Conservation (phyloP, 2,888 invertebrate genomes). For the Tachina fera region DNA sequence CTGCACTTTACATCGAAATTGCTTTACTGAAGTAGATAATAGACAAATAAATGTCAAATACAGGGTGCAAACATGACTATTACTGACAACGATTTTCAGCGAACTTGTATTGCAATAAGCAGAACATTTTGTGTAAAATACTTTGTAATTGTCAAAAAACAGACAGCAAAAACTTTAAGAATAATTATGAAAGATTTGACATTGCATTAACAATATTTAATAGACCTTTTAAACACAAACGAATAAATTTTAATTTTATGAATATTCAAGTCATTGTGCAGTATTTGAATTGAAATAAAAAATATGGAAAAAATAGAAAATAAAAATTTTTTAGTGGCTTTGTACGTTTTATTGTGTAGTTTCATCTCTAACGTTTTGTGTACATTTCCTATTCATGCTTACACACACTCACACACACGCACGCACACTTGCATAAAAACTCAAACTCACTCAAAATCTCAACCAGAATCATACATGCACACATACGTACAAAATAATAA, state of each 20-base stretch:
- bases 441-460: not conserved
- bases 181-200: too few species aligned
- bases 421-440: constrained; percentile 2
- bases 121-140: too few species aligned
- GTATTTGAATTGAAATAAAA: constrained; percentile 29
- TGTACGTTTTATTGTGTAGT: constrained; percentile 61
- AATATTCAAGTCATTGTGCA: constrained; percentile 29
- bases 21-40: too few species aligned
- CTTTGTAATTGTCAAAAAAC: too few species aligned
- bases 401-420: not conserved
- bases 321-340: constrained; percentile 59
- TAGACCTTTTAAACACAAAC: too few species aligned
- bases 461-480: not conserved
- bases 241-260: not conserved
- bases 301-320: constrained; percentile 45
- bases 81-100: too few species aligned
- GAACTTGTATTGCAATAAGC: too few species aligned
- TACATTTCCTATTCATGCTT: constrained; percentile 53
- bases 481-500: constrained; percentile 50
- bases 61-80: too few species aligned
- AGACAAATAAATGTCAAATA: too few species aligned
- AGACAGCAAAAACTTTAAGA: too few species aligned
- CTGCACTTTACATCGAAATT: too few species aligned
- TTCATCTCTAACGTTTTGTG: constrained; percentile 67
- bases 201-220: too few species aligned